Conservation (phyloP, 2,888 invertebrate genomes). For the Cheilosia variabilis region DNA sequence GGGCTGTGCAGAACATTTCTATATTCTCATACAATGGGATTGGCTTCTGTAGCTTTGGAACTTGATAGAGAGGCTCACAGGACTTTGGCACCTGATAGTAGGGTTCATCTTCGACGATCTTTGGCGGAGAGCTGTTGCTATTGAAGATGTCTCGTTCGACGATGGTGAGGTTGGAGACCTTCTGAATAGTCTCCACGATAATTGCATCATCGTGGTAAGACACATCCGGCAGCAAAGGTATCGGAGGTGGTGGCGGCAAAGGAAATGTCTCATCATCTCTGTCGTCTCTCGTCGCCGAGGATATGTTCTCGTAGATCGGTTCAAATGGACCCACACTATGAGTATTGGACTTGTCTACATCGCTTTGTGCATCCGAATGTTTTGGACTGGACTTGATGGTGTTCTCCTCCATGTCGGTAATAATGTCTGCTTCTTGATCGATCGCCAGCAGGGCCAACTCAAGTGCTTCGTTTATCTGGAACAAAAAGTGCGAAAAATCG, state of each 20-base stretch:
- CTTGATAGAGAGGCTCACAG: conserved; percentile 83
- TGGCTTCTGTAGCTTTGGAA: conserved; percentile 83
- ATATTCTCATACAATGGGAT: conserved; percentile 87
- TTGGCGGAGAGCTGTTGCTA: conserved; percentile 48
- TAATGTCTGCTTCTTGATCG: conserved; percentile 83
- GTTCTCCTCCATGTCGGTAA: conserved; percentile 60
- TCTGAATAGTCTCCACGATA: conserved; percentile 72
- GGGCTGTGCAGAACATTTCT: conserved; percentile 85
- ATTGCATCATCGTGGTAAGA: conserved; percentile 49
- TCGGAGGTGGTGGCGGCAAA: conserved; percentile 67
- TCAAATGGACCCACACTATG: conserved; percentile 72
- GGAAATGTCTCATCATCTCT: conserved; percentile 77
- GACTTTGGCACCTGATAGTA: conserved; percentile 83
- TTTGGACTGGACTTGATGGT: conserved; percentile 80
- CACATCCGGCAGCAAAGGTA: conserved; percentile 53
- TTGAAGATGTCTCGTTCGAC: conserved; percentile 33
- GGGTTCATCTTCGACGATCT: conserved; percentile 79
- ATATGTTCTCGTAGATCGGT: conserved; percentile 84
- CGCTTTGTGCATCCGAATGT: conserved; percentile 65
- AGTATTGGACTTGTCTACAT: conserved; percentile 15
- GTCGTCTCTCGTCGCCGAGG: conserved; percentile 76
- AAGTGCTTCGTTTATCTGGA: conserved; percentile 87
- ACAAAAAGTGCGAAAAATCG: conserved; percentile 62
- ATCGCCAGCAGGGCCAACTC: conserved; percentile 87
- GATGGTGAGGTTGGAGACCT: conserved; percentile 77